Evolutionary conservation across 2,797 vertebrate species (phyloP).

Genomic region (Enoplosus armatus): DNA sequence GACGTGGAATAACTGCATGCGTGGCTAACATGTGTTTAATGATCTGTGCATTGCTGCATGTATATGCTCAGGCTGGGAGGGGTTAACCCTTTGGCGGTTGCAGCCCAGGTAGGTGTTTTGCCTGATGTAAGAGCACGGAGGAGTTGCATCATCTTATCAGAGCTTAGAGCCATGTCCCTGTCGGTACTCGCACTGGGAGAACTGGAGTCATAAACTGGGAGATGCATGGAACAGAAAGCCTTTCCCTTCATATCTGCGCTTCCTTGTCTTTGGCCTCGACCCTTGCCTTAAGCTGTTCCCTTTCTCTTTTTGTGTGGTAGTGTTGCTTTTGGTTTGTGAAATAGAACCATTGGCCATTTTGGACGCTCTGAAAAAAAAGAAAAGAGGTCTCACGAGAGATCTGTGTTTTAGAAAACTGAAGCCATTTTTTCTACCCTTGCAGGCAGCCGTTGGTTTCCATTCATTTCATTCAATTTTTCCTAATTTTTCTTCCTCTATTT

Average conservation of each 20-base stretch:
- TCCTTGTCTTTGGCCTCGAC: too few species aligned
- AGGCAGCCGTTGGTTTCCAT: background rate
- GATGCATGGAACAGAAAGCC: background rate
- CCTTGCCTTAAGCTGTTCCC: too few species aligned
- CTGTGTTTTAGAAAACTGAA: background rate
- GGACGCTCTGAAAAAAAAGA: background rate
- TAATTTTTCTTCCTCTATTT: background rate
- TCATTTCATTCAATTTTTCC: background rate
- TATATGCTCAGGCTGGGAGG: background rate
- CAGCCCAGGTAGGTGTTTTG: slow-evolving; percentile 17
- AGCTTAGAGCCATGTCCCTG: background rate
- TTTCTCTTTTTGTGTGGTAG: background rate
- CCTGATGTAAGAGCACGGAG: slow-evolving; percentile 33
- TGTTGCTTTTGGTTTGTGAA: background rate
- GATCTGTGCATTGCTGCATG: slow-evolving; percentile 48
- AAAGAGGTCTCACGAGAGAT: background rate
- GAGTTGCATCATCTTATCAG: slow-evolving; percentile 55
- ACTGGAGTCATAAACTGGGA: slow-evolving; percentile 19
- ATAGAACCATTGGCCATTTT: background rate
- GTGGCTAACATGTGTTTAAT: slow-evolving; percentile 55
- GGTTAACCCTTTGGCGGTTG: slow-evolving; percentile 48
- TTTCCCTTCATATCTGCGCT: background rate
- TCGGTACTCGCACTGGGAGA: slow-evolving; percentile 7
- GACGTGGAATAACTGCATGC: slow-evolving; percentile 14
- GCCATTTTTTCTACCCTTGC: background rate